Conservation (phyloP, 1,140 invertebrate genomes). For the Drosophila cardini region DNA sequence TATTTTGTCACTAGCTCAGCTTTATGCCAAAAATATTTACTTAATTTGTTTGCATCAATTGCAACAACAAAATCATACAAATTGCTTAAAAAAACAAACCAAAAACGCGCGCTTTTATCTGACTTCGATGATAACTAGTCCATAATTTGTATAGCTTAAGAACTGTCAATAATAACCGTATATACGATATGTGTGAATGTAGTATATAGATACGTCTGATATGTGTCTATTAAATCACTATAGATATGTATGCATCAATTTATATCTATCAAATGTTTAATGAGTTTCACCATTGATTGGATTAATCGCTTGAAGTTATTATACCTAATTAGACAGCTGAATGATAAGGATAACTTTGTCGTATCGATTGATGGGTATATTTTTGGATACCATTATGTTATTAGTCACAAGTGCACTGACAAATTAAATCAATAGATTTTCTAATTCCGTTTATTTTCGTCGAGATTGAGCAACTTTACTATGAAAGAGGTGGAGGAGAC, state of each 20-base stretch:
- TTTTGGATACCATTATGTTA: no score
- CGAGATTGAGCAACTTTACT: no score
- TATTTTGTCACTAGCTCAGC: conserved; percentile 74
- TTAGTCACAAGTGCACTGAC: no score
- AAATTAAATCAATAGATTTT: no score
- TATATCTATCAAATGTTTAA: conserved; percentile 68
- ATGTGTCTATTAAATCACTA: no score
- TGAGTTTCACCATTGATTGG: conserved; percentile 62
- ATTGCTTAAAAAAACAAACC: conserved; percentile 51
- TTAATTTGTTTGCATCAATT: conserved; percentile 67
- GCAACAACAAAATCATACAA: conserved; percentile 61
- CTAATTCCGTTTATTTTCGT: no score
- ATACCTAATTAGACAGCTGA: conserved; percentile 63
- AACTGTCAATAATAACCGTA: conserved; percentile 25
- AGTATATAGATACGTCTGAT: not conserved
- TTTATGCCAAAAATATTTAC: conserved; percentile 75
- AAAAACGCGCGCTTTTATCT: conserved; percentile 49
- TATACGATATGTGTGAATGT: not conserved
- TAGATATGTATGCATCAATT: conserved; percentile 2
- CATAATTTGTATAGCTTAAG: conserved; percentile 65
- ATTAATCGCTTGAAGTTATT: conserved; percentile 25
- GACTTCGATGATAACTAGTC: conserved; percentile 49
- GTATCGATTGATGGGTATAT: no score
- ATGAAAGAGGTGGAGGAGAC: no score
- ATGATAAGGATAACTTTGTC: conserved; percentile 53